Conservation (phyloP, 2,113 vertebrate genomes). For the Formicarius rufipectus region DNA sequence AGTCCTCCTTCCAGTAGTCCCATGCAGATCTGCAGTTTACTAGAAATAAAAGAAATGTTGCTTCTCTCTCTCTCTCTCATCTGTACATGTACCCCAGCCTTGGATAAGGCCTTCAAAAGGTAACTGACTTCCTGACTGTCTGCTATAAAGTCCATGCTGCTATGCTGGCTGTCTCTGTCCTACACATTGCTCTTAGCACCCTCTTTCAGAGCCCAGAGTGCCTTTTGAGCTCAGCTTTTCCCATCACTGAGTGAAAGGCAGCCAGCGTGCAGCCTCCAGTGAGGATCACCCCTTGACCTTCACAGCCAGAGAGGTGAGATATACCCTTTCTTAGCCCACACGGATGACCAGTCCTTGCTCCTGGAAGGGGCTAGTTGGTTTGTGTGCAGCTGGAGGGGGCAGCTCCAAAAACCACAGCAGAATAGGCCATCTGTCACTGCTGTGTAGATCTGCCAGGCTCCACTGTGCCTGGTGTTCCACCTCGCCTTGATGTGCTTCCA, state of each 20-base stretch:
- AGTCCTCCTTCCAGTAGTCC: background rate
- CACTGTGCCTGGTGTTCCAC: rapidly evolving
- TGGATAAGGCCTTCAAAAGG: background rate
- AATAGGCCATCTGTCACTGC: background rate
- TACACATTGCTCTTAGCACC: background rate
- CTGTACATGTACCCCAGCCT: background rate
- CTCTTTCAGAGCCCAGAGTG: background rate
- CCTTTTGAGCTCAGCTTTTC: background rate
- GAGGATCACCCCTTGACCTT: background rate
- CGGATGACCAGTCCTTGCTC: background rate
- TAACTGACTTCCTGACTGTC: background rate
- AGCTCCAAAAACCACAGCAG: background rate
- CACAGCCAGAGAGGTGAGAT: background rate
- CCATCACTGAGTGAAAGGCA: background rate
- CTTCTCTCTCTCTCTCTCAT: background rate
- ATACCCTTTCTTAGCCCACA: background rate
- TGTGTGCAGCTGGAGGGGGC: background rate
- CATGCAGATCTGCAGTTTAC: background rate
- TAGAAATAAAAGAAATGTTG: background rate
- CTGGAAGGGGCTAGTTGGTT: background rate
- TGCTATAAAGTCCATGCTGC: background rate
- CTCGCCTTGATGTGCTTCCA: background rate
- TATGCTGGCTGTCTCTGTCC: background rate
- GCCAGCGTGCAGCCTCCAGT: background rate
- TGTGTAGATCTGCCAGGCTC: background rate